These are phyloP conservation scores for Agonopterix heracliana DNA, from an alignment of 2,888 invertebrate species.

Conservation along the genomic window DNA sequence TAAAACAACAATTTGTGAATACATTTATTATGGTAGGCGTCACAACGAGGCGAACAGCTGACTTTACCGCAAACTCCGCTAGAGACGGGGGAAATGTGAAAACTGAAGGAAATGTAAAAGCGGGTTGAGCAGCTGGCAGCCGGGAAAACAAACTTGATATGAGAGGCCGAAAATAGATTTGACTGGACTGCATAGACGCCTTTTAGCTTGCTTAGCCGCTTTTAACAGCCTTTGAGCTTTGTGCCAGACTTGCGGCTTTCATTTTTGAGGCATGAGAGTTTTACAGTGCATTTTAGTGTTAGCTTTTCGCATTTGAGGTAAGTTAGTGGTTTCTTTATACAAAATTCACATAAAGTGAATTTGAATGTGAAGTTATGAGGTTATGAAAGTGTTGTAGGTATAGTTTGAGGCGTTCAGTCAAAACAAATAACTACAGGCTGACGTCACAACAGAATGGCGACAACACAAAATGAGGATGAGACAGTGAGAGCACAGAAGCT, in stretches of 20 bases:
- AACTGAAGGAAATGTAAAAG: slow-evolving; percentile 38
- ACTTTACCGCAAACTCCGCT: slow-evolving; percentile 27
- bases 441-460: background rate
- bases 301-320: slow-evolving; percentile 10
- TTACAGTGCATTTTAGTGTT: slow-evolving; percentile 8
- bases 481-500: slow-evolving; percentile 25
- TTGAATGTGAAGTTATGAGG: slow-evolving; percentile 1
- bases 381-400: background rate
- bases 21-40: slow-evolving; percentile 65
- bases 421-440: no score
- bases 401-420: background rate
- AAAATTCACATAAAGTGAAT: background rate
- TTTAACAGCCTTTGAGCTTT: slow-evolving; percentile 26
- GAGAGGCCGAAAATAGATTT: slow-evolving; percentile 37
- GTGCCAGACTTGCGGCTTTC: slow-evolving; percentile 17
- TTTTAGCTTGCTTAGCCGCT: slow-evolving; percentile 30
- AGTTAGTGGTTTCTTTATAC: slow-evolving; percentile 8
- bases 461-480: background rate
- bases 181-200: slow-evolving; percentile 33
- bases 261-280: slow-evolving; percentile 16
- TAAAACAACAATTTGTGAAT: slow-evolving; percentile 62
- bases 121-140: slow-evolving; percentile 39
- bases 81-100: slow-evolving; percentile 44
- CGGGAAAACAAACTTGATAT: slow-evolving; percentile 38
- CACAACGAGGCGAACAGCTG: slow-evolving; percentile 41